phyloP scores from a whole-genome alignment of 2,888 invertebrate species.

The Drosophila colorata region DNA sequence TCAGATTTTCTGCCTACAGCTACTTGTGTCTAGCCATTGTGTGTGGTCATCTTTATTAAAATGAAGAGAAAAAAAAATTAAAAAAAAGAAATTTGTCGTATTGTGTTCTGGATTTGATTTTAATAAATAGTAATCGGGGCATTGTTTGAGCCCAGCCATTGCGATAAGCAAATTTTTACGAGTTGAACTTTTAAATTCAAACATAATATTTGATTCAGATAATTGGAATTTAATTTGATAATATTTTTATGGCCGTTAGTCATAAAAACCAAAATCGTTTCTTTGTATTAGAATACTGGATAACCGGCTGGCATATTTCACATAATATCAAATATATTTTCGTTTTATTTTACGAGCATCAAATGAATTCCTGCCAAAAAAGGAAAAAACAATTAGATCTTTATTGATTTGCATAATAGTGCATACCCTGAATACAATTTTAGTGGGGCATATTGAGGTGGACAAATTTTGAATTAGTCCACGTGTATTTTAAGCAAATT shows the following conservation, averaged over 20 bases:
- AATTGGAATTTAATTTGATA: conserved; percentile 71
- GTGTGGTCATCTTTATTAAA: conserved; percentile 43
- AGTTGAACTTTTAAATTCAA: conserved; percentile 40
- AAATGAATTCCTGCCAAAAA: conserved; percentile 43
- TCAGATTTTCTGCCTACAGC: conserved; percentile 22
- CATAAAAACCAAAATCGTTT: conserved; percentile 34
- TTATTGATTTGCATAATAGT: conserved; percentile 64
- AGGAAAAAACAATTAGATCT: conserved; percentile 45
- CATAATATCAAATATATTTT: conserved; percentile 31
- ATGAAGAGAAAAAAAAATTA: neutral
- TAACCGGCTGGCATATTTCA: conserved; percentile 33
- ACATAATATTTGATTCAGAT: conserved; percentile 53
- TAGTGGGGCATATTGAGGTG: conserved; percentile 4
- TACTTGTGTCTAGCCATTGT: conserved; percentile 45
- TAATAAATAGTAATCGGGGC: conserved; percentile 31
- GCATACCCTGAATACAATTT: conserved; percentile 1
- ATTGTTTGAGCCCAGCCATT: conserved; percentile 26
- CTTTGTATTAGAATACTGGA: conserved; percentile 38
- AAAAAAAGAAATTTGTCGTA: conserved; percentile 15
- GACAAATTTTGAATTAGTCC: too few species aligned
- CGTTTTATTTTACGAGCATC: conserved; percentile 63
- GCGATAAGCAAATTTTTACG: conserved; percentile 66
- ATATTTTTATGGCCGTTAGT: conserved; percentile 61
- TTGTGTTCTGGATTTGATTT: conserved; percentile 47
- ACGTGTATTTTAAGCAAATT: too few species aligned